Conservation (phyloP, 1,140 invertebrate species). For the Dryas iulia region DNA sequence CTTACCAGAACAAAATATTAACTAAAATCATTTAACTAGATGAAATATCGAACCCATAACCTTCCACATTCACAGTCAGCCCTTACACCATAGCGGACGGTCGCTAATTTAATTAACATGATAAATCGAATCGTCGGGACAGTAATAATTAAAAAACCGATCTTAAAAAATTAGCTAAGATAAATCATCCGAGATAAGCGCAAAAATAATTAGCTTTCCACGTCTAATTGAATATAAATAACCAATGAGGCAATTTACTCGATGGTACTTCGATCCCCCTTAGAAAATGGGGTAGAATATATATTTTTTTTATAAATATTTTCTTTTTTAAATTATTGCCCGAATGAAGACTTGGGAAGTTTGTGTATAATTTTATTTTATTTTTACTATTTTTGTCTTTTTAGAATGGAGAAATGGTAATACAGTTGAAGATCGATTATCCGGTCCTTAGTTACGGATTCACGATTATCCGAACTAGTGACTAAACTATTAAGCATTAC, state of each 20-base stretch:
- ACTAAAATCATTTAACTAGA: neutral
- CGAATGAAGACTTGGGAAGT: too few relatives aligned
- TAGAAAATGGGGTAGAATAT: neutral
- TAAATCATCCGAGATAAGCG: constrained; percentile 46
- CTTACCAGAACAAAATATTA: neutral
- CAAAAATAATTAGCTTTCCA: constrained; percentile 38
- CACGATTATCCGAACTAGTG: too few relatives aligned
- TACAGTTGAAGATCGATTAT: too few relatives aligned
- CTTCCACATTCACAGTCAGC: neutral
- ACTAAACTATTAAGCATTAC: too few relatives aligned
- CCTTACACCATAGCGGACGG: neutral
- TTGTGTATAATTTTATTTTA: too few relatives aligned
- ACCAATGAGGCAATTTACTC: constrained; percentile 55
- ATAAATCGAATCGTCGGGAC: constrained; percentile 27
- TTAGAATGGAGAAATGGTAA: too few relatives aligned
- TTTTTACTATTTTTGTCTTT: too few relatives aligned
- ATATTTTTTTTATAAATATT: neutral
- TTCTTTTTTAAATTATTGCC: neutral
- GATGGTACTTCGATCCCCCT: constrained; percentile 38
- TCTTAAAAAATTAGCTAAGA: constrained; percentile 30
- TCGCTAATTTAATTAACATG: constrained; percentile 25
- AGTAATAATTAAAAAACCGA: constrained; percentile 30
- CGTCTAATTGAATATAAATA: constrained; percentile 70
- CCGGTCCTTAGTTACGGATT: too few relatives aligned
- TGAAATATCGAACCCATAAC: neutral